Percentiles rank a stretch among this genome's conserved stretches.
Evolutionary conservation across 1,140 invertebrate species (phyloP).

Genomic region (Bombus pascuorum): DNA sequence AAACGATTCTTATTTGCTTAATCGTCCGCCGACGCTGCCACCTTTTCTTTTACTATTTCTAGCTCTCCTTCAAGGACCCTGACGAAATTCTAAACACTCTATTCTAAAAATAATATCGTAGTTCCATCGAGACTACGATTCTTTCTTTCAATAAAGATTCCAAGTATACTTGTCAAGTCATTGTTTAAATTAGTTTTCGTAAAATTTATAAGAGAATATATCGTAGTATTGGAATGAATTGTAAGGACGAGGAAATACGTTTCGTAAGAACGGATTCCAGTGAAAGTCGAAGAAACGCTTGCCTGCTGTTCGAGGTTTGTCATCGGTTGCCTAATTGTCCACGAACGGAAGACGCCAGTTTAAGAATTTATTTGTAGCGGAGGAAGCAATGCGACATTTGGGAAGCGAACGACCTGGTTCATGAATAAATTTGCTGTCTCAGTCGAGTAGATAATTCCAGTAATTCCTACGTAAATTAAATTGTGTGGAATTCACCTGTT

Average conservation of each 20-base stretch:
- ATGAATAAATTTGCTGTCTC: conserved; percentile 57
- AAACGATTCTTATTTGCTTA: conserved; percentile 72
- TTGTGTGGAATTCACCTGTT: conserved; percentile 1
- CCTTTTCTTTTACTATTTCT: conserved; percentile 34
- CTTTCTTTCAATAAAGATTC: background rate
- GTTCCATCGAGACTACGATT: no score
- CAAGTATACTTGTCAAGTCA: no score
- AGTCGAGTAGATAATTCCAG: conserved; percentile 13
- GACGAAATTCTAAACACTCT: background rate
- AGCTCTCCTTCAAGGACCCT: background rate
- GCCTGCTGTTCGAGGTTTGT: conserved; percentile 63
- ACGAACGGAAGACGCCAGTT: conserved; percentile 49
- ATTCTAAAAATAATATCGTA: background rate
- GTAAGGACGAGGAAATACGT: background rate
- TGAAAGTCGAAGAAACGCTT: conserved; percentile 58
- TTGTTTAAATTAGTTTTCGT: background rate
- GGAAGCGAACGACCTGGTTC: conserved; percentile 60
- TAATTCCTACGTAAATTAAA: conserved; percentile 19
- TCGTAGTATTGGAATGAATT: background rate
- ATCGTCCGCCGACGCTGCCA: conserved; percentile 57
- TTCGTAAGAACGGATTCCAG: conserved; percentile 24
- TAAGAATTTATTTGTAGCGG: conserved; percentile 64
- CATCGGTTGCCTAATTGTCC: conserved; percentile 62
- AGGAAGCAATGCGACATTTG: conserved; percentile 69
- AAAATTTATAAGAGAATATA: background rate